Evolutionary conservation across 2,797 vertebrate species (phyloP).

Genomic region (Premnoplex brunnescens): DNA sequence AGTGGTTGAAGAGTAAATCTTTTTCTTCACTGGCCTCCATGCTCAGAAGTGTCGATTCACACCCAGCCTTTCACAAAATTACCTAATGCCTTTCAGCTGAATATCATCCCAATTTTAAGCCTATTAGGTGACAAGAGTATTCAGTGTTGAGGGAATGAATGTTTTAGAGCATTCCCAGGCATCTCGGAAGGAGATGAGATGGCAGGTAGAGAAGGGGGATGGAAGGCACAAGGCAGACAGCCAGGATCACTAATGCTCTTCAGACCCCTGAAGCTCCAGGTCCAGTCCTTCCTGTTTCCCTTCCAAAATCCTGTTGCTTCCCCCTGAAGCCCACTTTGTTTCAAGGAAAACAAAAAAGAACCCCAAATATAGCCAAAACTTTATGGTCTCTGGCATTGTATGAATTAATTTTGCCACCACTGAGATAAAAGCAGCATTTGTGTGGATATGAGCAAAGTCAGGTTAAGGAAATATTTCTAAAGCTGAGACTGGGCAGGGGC

Average conservation of each 20-base stretch:
- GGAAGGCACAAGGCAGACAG: rapidly evolving
- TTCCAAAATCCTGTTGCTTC: neutral
- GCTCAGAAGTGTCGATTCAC: neutral
- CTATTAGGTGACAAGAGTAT: slow-evolving; percentile 11
- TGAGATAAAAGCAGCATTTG: neutral
- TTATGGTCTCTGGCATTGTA: neutral
- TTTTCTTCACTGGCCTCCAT: neutral
- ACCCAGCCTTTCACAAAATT: neutral
- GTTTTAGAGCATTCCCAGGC: neutral
- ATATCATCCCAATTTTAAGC: slow-evolving; percentile 10
- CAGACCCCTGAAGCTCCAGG: neutral
- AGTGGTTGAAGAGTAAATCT: slow-evolving; percentile 36
- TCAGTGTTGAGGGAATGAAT: neutral
- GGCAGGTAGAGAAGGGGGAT: neutral
- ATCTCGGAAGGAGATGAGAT: neutral
- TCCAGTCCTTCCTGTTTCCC: neutral
- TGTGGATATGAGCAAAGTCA: neutral
- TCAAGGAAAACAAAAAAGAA: neutral
- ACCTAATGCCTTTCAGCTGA: neutral
- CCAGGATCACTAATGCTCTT: rapidly evolving
- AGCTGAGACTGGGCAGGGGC: neutral
- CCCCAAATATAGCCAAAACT: neutral
- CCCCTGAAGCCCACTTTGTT: neutral
- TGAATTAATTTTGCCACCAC: neutral
- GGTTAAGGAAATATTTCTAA: neutral